A percentile compares a stretch with the other conserved stretches of the same genome.
These are phyloP conservation scores for Pristionchus exspectatus DNA, from an alignment of 2,888 invertebrate genomes.

Conservation along the genomic window DNA sequence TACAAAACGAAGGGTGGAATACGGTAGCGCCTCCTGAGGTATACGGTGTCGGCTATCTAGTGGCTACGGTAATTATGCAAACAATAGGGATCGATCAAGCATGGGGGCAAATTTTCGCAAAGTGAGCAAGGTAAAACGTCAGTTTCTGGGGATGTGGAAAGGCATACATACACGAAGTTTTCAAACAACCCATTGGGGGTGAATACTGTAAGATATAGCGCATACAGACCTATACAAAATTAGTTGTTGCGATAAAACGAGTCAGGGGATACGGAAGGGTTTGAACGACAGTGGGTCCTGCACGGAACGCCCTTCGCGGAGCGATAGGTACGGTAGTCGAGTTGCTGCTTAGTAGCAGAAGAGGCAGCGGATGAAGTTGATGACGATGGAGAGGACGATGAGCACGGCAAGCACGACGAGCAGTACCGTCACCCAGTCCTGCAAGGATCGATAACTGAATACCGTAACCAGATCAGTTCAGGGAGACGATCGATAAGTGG, in stretches of 20 bases:
- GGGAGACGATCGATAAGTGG: too few relatives aligned
- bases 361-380: conserved; percentile 61
- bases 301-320: background rate
- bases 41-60: conserved; percentile 1
- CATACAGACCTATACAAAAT: background rate
- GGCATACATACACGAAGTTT: background rate
- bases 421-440: conserved; percentile 60
- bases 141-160: background rate
- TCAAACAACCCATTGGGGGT: background rate
- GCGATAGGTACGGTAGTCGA: conserved; percentile 3
- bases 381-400: conserved; percentile 59
- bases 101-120: background rate
- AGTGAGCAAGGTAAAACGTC: background rate
- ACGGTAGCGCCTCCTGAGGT: conserved; percentile 30
- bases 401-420: conserved; percentile 57
- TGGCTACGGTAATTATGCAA: conserved; percentile 15
- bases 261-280: background rate
- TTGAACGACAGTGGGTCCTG: background rate
- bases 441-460: background rate
- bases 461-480: too few relatives aligned
- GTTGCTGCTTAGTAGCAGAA: conserved; percentile 57
- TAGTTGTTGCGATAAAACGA: background rate
- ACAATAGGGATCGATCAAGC: background rate
- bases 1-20: background rate
- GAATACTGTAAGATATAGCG: background rate